Evolutionary conservation across 2,797 vertebrate genomes (phyloP).

Genomic region (Enteromius unitaeniatus): DNA sequence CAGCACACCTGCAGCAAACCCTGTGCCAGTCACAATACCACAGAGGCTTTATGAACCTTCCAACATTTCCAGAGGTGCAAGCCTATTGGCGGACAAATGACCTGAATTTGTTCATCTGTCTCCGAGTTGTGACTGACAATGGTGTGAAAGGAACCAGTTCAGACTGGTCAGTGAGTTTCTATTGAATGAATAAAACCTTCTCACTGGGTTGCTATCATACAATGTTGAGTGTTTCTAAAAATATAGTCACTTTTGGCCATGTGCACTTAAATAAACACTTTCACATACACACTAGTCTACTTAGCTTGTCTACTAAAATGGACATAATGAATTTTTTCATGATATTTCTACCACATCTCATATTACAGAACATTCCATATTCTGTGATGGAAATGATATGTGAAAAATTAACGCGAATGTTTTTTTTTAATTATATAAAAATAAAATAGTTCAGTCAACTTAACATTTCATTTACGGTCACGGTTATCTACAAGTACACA

Average conservation of each 20-base stretch:
- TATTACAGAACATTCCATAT: background rate
- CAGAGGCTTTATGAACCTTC: slow-evolving; percentile 19
- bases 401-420: background rate
- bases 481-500: background rate
- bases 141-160: background rate
- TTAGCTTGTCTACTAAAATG: background rate
- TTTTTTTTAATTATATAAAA: background rate
- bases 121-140: slow-evolving; percentile 20
- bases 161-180: background rate
- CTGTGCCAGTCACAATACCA: slow-evolving; percentile 37
- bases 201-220: background rate
- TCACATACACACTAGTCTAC: background rate
- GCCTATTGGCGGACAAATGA: slow-evolving; percentile 9
- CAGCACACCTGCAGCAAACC: slow-evolving; percentile 42
- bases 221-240: background rate
- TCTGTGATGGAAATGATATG: background rate
- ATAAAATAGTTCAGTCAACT: background rate
- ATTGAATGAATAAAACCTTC: background rate
- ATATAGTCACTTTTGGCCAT: background rate
- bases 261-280: background rate
- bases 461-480: background rate
- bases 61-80: slow-evolving; percentile 29
- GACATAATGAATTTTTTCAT: background rate
- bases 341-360: background rate
- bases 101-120: slow-evolving; percentile 29